A percentile compares a stretch with the other conserved stretches of the same genome.
Evolutionary conservation across 2,113 vertebrate species (phyloP).

Genomic region (Chionomys nivalis): DNA sequence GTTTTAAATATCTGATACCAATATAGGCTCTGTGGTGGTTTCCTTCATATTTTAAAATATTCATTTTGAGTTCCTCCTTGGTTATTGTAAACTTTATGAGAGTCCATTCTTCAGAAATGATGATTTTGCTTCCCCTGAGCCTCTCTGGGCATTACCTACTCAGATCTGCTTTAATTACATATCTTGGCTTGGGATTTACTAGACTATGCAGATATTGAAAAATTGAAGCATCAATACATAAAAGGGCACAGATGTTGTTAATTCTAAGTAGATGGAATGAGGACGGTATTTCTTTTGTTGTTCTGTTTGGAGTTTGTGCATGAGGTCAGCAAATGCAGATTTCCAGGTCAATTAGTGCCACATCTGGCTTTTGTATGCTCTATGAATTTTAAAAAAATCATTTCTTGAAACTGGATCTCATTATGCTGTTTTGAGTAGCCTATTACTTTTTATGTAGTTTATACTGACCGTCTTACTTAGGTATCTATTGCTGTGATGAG

Average conservation of each 20-base stretch:
- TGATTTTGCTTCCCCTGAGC: background rate
- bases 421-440: too few relatives aligned
- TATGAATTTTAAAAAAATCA: background rate
- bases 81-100: constrained; percentile 9
- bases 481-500: background rate
- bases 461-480: background rate
- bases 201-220: background rate
- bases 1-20: background rate
- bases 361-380: background rate
- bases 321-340: background rate
- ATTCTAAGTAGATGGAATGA: background rate
- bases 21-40: background rate
- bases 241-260: constrained; percentile 13
- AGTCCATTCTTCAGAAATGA: background rate
- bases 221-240: background rate
- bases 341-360: background rate
- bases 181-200: background rate
- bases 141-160: background rate
- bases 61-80: constrained; percentile 15
- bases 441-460: background rate
- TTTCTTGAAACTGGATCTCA: background rate
- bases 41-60: background rate
- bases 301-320: background rate
- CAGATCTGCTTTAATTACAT: constrained; percentile 15
- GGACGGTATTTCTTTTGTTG: background rate